Percentiles rank a stretch among this genome's conserved stretches.
These are phyloP conservation scores for Trissolcus basalis DNA, from an alignment of 1,140 invertebrate species.

Conservation along the genomic window DNA sequence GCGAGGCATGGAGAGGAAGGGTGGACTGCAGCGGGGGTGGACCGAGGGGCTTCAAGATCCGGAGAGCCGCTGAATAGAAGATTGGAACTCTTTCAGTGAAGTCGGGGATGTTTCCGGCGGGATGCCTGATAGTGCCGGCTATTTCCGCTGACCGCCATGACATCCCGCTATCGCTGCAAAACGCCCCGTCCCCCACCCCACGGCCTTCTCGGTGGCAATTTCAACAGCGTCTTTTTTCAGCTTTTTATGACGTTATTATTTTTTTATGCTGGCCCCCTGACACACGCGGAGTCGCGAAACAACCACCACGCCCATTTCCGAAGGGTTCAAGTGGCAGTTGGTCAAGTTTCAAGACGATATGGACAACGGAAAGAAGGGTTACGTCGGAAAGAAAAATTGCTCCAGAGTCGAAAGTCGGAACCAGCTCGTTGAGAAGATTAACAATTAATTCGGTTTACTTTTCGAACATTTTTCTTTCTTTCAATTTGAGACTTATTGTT, in stretches of 20 bases:
- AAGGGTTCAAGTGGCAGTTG: constrained; percentile 34
- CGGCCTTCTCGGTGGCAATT: constrained; percentile 5
- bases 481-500: too few relatives aligned
- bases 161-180: constrained; percentile 69
- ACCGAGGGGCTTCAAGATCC: constrained; percentile 22
- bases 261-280: constrained; percentile 33
- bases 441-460: neutral
- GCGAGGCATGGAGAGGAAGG: constrained; percentile 37
- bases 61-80: constrained; percentile 71
- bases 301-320: constrained; percentile 48
- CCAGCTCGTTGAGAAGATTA: too few relatives aligned
- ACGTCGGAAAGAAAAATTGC: constrained; percentile 12
- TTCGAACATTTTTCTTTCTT: neutral
- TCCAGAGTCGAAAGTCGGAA: neutral
- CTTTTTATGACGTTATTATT: constrained; percentile 40
- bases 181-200: constrained; percentile 38
- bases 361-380: constrained; percentile 27
- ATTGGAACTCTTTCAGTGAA: constrained; percentile 75
- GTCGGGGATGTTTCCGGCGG: constrained; percentile 72
- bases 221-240: constrained; percentile 36
- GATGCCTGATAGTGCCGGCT: constrained; percentile 74
- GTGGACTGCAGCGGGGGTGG: constrained; percentile 8
- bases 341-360: constrained; percentile 34
- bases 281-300: constrained; percentile 42
- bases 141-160: constrained; percentile 75